These are phyloP conservation scores for Calvadosia cruxmelitensis DNA, from an alignment of 30 jellyfish, hydroid and myxozoan species.

Conservation along the genomic window DNA sequence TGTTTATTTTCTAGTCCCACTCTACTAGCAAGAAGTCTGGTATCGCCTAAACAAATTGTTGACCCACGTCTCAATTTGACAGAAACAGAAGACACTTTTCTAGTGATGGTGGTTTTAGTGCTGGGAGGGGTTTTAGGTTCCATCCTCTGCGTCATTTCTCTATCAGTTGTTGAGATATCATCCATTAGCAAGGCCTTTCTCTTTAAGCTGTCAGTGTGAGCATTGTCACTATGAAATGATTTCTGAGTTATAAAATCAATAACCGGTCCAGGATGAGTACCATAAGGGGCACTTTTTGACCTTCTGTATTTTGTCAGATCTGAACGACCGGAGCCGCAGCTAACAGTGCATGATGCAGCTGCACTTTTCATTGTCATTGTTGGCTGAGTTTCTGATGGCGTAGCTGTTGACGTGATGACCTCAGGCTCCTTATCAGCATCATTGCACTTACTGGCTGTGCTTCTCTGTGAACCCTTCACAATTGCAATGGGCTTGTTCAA, in stretches of 20 bases:
- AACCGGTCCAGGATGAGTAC: too few relatives aligned
- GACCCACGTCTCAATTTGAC: background rate
- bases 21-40: background rate
- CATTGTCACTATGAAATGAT: too few relatives aligned
- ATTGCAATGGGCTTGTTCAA: background rate
- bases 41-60: background rate
- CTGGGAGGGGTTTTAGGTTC: too few relatives aligned
- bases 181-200: too few relatives aligned
- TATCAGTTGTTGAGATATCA: too few relatives aligned
- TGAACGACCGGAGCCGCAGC: too few relatives aligned
- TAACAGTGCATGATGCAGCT: too few relatives aligned
- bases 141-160: too few relatives aligned
- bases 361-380: background rate
- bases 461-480: background rate
- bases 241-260: too few relatives aligned
- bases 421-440: background rate
- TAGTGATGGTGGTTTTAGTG: background rate
- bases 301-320: too few relatives aligned
- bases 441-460: background rate
- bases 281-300: too few relatives aligned
- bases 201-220: too few relatives aligned
- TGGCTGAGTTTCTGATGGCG: background rate
- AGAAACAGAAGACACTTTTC: background rate
- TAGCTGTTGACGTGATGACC: background rate
- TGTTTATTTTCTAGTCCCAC: background rate